These are phyloP conservation scores for Perodicticus potto DNA, from an alignment of 2,797 vertebrate genomes.

Conservation along the genomic window DNA sequence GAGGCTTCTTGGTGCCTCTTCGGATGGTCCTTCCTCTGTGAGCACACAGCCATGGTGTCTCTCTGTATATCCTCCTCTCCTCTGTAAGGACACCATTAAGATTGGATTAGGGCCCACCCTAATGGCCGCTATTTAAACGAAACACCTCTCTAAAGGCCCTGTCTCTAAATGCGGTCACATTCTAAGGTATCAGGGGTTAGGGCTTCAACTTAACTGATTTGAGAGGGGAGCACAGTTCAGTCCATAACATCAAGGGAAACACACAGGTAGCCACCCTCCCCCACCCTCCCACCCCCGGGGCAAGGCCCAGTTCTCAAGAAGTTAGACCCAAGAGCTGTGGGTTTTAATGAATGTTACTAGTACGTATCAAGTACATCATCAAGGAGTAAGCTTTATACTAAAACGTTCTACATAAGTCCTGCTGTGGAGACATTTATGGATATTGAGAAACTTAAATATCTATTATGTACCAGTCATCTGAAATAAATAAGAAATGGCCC, in stretches of 20 bases:
- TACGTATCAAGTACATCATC: neutral
- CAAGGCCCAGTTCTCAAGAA: neutral
- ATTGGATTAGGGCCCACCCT: neutral
- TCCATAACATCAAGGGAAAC: neutral
- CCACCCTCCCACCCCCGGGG: neutral
- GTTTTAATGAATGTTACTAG: neutral
- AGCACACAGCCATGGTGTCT: neutral
- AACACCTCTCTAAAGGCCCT: neutral
- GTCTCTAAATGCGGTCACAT: neutral
- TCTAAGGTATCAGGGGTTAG: neutral
- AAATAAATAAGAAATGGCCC: neutral
- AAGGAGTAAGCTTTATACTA: neutral
- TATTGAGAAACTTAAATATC: conserved; percentile 4
- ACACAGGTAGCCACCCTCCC: neutral
- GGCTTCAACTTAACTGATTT: neutral
- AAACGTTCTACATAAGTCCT: neutral
- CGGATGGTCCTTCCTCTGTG: neutral
- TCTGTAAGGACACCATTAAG: neutral
- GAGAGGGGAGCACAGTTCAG: neutral
- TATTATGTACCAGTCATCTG: neutral
- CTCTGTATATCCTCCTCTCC: neutral
- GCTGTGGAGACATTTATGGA: neutral
- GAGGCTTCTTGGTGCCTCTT: neutral
- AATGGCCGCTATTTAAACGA: neutral
- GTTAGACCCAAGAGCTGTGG: neutral